phyloP scores from a whole-genome alignment of 2,113 vertebrate genomes.

The Brachirus orientalis region DNA sequence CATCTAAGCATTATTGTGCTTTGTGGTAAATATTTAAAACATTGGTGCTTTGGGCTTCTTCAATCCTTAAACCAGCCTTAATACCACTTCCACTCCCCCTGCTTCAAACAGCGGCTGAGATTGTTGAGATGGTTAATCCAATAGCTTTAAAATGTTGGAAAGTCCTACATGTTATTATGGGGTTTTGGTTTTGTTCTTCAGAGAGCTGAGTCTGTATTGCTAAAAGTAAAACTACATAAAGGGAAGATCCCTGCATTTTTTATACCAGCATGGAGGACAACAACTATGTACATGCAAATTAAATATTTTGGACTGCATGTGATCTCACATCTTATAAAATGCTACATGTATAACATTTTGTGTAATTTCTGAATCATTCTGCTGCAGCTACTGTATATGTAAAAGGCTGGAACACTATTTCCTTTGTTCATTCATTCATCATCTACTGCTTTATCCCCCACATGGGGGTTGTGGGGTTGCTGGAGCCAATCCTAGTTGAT shows the following conservation, averaged over 20 bases:
- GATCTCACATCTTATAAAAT: slow-evolving; percentile 14
- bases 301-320: neutral
- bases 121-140: slow-evolving; percentile 38
- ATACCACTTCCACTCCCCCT: slow-evolving; percentile 25
- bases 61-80: slow-evolving; percentile 44
- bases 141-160: slow-evolving; percentile 59
- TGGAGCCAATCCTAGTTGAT: too few species aligned
- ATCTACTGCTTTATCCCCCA: too few species aligned
- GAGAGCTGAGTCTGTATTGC: neutral
- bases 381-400: neutral
- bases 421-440: slow-evolving; percentile 12
- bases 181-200: slow-evolving; percentile 30
- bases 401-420: slow-evolving; percentile 29
- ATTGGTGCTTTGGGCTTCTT: slow-evolving; percentile 52
- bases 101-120: slow-evolving; percentile 21
- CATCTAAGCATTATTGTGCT: slow-evolving; percentile 69
- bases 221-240: too few species aligned
- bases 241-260: too few species aligned
- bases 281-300: too few species aligned
- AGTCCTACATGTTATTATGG: slow-evolving; percentile 40
- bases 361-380: slow-evolving; percentile 2
- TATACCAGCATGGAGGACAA: too few species aligned
- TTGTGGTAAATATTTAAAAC: slow-evolving; percentile 69
- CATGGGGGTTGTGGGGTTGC: too few species aligned
- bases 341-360: neutral